Percentiles rank a stretch among this genome's conserved stretches.
Conservation (phyloP, 2,113 vertebrate genomes). For the Cyprinus carpio region DNA sequence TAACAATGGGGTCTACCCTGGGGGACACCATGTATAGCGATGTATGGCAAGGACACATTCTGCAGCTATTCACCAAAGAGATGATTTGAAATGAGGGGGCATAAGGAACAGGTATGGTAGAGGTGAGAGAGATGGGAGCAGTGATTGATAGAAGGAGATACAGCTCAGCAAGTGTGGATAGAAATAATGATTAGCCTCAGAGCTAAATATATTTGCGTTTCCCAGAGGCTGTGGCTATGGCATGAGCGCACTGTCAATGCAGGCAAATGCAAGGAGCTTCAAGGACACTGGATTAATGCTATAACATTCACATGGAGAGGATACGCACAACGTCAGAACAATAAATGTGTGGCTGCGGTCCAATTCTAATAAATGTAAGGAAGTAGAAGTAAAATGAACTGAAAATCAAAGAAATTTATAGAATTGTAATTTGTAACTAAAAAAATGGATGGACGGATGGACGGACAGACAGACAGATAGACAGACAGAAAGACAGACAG, state of each 20-base stretch:
- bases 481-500: background rate
- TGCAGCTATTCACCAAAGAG: conserved; percentile 16
- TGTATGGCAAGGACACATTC: conserved; percentile 35
- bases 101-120: conserved; percentile 5
- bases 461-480: background rate
- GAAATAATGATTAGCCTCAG: conserved; percentile 21
- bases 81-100: background rate
- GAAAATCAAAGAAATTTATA: background rate
- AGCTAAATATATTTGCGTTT: conserved; percentile 42
- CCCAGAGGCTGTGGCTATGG: conserved; percentile 13
- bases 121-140: background rate
- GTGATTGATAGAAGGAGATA: conserved; percentile 24
- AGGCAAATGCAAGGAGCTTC: conserved; percentile 16
- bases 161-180: conserved; percentile 16
- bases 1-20: conserved; percentile 7
- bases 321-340: background rate
- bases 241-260: conserved; percentile 8
- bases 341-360: background rate
- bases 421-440: background rate
- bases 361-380: background rate
- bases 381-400: background rate
- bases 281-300: conserved; percentile 11
- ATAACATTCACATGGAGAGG: background rate
- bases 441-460: background rate
- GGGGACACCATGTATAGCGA: conserved; percentile 39